Base-by-base conservation (phyloP, 2,888 invertebrate species). In the Graphium colonna region DNA sequence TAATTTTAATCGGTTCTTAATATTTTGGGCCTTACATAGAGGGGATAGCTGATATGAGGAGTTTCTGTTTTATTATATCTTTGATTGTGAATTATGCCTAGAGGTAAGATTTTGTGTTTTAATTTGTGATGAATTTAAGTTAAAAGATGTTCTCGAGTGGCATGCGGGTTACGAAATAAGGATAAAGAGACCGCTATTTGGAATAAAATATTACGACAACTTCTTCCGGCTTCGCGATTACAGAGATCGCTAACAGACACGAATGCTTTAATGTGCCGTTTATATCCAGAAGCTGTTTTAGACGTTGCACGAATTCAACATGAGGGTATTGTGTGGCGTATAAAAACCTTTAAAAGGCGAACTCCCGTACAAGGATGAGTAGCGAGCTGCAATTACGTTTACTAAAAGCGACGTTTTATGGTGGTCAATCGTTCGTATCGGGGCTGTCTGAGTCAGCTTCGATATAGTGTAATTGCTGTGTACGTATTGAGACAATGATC, bases 381-480 rank as follows among this genome's bases (percentile, higher is more conserved):
- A 75, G 71, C 66, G 73, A 69, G 76, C 73, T 70, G 80, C 82
- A 84, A 85, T 84, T 83, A 78, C 74, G 72, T 69, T 66, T 68
- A 81, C 73, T 81, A 79, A 82, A 82, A 80, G 79, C 77, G 73
- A 75, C 72, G 81, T 77, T 86, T 85, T 86, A 85, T 82, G 64
- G 82, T 69, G 78, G 82, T 82, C 79, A 75, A 81, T 79, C 79
- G 79, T 68, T 77, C 59, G 75, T 73, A 79, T 79, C 79, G 79
- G 69, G 73, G 67, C 73, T 63, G 71, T 65, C 73, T 79, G 83
- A 86, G 79, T 84, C 82, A 83, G 72, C 74, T 73, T 82, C 83
- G 83, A 83, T 84, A 80, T 77, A 77, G 71, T 74, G 81, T 87
- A 86, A 88, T 88, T 87, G 83, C 78, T 62, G 77, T 71, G 74